Evolutionary conservation across 23 tunicate genomes (phyloP).

Genomic region (Diplosoma virens): DNA sequence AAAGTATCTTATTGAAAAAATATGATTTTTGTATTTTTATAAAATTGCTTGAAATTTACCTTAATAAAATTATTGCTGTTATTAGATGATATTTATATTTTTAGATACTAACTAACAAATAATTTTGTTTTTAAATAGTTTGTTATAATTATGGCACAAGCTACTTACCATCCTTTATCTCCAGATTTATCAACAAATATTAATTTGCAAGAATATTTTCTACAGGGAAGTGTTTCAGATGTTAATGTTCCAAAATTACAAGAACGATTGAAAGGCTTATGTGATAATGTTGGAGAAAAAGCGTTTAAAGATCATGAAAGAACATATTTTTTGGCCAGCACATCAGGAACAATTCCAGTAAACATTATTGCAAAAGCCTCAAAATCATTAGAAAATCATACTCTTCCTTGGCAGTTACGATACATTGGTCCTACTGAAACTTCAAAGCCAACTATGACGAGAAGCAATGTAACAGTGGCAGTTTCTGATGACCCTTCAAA

Average conservation of each 20-base stretch:
- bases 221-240: slow-evolving; percentile 82
- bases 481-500: slow-evolving; percentile 61
- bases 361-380: slow-evolving; percentile 60
- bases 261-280: slow-evolving; percentile 80
- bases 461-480: slow-evolving; percentile 85
- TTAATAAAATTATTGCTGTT: too few relatives aligned
- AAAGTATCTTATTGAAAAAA: too few relatives aligned
- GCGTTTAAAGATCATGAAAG: slow-evolving; percentile 63
- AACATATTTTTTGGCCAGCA: slow-evolving; percentile 30
- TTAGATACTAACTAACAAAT: too few relatives aligned
- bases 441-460: slow-evolving; percentile 54
- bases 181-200: slow-evolving; percentile 35
- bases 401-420: slow-evolving; percentile 80
- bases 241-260: slow-evolving; percentile 33
- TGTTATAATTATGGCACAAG: slow-evolving; percentile 53
- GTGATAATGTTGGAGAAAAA: slow-evolving; percentile 80
- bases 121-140: too few relatives aligned
- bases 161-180: slow-evolving; percentile 77
- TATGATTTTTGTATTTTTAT: too few relatives aligned
- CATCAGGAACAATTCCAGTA: slow-evolving; percentile 29
- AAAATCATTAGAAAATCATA: slow-evolving; percentile 47
- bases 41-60: too few relatives aligned
- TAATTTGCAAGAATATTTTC: slow-evolving; percentile 78
- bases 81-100: too few relatives aligned
- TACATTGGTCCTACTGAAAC: slow-evolving; percentile 74